These are phyloP conservation scores for Glyphotaelius pellucidus DNA, from an alignment of 2,888 invertebrate species.

Conservation along the genomic window DNA sequence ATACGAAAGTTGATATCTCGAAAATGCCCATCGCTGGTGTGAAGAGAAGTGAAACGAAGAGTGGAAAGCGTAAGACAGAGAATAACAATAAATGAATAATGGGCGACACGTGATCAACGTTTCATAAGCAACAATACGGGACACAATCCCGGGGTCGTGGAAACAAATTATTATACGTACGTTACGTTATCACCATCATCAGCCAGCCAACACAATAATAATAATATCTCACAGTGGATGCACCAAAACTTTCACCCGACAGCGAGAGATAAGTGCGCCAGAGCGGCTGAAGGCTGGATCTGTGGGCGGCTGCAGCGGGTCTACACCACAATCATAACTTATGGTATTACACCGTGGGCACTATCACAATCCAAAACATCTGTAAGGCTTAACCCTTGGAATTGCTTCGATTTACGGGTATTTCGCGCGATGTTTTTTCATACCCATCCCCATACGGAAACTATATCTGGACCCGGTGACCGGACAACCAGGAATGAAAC, in stretches of 20 bases:
- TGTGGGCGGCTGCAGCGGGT: background rate
- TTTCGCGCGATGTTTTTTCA: too few species aligned
- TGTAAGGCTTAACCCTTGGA: background rate
- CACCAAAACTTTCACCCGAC: conserved; percentile 11
- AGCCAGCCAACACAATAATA: background rate
- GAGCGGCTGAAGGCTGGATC: background rate
- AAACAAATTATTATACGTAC: conserved; percentile 2
- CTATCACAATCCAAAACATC: conserved; percentile 2
- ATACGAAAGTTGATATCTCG: background rate
- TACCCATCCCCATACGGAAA: too few species aligned
- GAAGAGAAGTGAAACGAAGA: background rate
- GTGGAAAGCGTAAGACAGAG: background rate
- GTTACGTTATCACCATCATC: conserved; percentile 23
- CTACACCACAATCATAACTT: background rate
- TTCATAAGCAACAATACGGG: background rate
- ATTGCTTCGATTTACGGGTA: background rate
- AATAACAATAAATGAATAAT: background rate
- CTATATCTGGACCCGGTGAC: too few species aligned
- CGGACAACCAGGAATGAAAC: too few species aligned
- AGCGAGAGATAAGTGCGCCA: background rate
- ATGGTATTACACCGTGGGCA: conserved; percentile 10
- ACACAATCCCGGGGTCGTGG: background rate
- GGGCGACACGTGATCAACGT: background rate
- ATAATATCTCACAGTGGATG: conserved; percentile 18
- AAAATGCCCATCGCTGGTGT: background rate